Percentiles rank a stretch among this genome's conserved stretches.
Evolutionary conservation across 2,797 vertebrate genomes (phyloP).

Genomic region (Carapus acus): DNA sequence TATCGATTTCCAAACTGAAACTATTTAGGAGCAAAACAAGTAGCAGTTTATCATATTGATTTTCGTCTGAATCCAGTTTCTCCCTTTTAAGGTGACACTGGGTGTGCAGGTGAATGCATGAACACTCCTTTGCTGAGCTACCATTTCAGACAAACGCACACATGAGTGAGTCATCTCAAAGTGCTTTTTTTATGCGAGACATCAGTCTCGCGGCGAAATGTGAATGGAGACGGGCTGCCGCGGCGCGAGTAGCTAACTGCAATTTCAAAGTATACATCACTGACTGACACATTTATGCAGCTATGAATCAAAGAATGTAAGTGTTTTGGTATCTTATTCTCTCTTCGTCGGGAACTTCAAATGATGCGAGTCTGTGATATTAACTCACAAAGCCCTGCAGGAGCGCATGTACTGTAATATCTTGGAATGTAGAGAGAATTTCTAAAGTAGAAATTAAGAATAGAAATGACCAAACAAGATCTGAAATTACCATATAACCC

Average conservation of each 20-base stretch:
- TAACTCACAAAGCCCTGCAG: not conserved
- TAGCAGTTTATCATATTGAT: slow-evolving; percentile 83
- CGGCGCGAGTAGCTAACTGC: slow-evolving; percentile 32
- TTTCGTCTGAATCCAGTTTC: slow-evolving; percentile 72
- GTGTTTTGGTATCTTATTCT: slow-evolving; percentile 31
- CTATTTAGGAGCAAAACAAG: slow-evolving; percentile 83
- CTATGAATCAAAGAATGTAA: slow-evolving; percentile 14
- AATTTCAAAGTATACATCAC: slow-evolving; percentile 19
- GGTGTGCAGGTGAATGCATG: slow-evolving; percentile 62
- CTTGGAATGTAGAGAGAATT: too few species aligned
- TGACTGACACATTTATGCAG: slow-evolving; percentile 33
- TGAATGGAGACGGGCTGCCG: slow-evolving; percentile 33
- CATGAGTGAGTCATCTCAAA: slow-evolving; percentile 44
- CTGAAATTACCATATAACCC: too few species aligned
- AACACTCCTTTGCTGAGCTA: slow-evolving; percentile 52
- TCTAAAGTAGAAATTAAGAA: too few species aligned
- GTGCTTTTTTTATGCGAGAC: slow-evolving; percentile 47
- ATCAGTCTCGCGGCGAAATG: slow-evolving; percentile 34
- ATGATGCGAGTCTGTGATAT: slow-evolving; percentile 1
- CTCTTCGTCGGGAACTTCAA: slow-evolving; percentile 10
- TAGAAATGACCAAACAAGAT: not conserved
- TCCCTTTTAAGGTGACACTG: slow-evolving; percentile 72
- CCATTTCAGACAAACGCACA: slow-evolving; percentile 39
- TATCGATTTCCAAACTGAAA: slow-evolving; percentile 84
- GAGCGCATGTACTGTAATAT: too few species aligned